A percentile compares a stretch with the other conserved stretches of the same genome.
phyloP scores from a whole-genome alignment of 2,888 invertebrate genomes.

The Odontothrips loti region DNA sequence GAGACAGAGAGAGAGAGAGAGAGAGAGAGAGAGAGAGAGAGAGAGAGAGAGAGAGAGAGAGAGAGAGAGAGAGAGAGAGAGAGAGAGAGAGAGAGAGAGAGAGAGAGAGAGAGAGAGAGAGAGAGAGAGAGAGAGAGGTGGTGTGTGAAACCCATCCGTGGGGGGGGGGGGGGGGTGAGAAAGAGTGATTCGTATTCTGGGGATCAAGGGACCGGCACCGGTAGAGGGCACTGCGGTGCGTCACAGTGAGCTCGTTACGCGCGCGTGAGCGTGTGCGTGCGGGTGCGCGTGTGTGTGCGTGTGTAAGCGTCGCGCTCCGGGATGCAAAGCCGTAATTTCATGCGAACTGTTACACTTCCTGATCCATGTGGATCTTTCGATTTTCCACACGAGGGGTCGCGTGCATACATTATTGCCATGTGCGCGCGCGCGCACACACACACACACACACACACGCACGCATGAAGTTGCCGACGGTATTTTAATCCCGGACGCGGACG shows the following conservation, averaged over 20 bases:
- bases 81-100: too few species aligned
- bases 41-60: too few species aligned
- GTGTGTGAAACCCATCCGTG: too few species aligned
- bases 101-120: too few species aligned
- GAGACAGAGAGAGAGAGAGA: too few species aligned
- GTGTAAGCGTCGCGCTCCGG: not conserved
- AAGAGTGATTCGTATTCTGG: too few species aligned
- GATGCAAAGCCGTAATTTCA: not conserved
- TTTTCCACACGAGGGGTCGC: not conserved
- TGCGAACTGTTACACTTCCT: conserved; percentile 15
- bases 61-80: too few species aligned
- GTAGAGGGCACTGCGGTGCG: not conserved
- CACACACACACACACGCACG: not conserved
- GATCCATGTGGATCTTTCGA: conserved; percentile 17
- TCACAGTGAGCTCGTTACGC: not conserved
- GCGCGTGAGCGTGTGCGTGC: not conserved
- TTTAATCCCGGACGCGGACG: too few species aligned
- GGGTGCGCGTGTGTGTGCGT: not conserved
- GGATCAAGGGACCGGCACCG: too few species aligned
- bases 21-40: too few species aligned
- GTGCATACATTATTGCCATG: not conserved
- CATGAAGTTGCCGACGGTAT: too few species aligned
- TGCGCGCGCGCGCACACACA: not conserved
- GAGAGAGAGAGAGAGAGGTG: too few species aligned
- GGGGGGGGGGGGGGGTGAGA: not conserved